Percentiles rank a stretch among this genome's conserved stretches.
phyloP scores from a whole-genome alignment of 2,113 vertebrate genomes.

The Himantopus leucocephalus region DNA sequence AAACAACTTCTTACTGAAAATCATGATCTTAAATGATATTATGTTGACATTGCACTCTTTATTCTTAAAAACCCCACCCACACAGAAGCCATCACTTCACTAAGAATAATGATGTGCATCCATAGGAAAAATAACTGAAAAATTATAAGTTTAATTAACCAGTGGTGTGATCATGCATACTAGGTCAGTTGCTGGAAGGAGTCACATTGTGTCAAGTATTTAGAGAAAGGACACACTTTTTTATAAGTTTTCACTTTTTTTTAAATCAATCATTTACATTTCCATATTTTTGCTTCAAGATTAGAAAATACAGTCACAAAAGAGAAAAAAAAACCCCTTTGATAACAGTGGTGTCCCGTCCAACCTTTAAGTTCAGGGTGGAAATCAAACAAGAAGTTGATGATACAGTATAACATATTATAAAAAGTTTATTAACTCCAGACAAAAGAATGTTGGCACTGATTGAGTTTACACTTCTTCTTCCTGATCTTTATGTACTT shows the following conservation, averaged over 20 bases:
- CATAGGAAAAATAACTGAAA: constrained; percentile 53
- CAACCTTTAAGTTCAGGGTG: background rate
- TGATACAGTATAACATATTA: background rate
- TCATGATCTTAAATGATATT: constrained; percentile 39
- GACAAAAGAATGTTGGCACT: background rate
- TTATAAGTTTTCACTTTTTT: background rate
- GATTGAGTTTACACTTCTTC: background rate
- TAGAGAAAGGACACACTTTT: background rate
- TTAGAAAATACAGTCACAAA: background rate
- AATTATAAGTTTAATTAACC: constrained; percentile 49
- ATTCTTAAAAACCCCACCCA: background rate
- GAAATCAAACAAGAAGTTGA: background rate
- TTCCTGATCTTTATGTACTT: background rate
- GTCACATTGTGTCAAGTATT: background rate
- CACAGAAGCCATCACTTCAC: constrained; percentile 9
- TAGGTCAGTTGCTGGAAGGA: background rate
- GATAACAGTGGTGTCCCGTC: background rate
- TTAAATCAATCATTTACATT: background rate
- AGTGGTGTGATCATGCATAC: background rate
- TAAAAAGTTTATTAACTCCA: background rate
- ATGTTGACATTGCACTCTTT: background rate
- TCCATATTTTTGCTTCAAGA: background rate
- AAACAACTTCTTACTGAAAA: background rate
- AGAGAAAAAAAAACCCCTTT: too few species aligned
- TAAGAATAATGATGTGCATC: constrained; percentile 36